Evolutionary conservation across 2,113 vertebrate species (phyloP).

Genomic region (Bombycilla garrulus): DNA sequence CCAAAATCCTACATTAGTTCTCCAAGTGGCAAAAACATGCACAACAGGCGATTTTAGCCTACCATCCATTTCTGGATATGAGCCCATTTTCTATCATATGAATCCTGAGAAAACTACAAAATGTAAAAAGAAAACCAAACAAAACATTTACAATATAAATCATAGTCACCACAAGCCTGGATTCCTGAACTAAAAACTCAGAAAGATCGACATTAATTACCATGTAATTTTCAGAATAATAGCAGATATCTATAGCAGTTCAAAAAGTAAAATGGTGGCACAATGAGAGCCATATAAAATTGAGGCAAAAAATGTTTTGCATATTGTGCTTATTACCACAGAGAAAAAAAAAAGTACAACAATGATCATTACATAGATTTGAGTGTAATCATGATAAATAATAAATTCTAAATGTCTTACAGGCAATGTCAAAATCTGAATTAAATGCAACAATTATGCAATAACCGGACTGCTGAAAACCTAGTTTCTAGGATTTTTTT

Average conservation of each 20-base stretch:
- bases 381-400: neutral
- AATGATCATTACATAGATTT: neutral
- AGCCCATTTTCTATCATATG: constrained; percentile 92
- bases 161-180: neutral
- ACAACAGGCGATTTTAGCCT: constrained; percentile 72
- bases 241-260: neutral
- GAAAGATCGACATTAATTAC: neutral
- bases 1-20: constrained; percentile 52
- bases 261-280: neutral
- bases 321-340: neutral
- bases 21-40: constrained; percentile 64
- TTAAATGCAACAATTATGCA: neutral
- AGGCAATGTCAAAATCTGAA: neutral
- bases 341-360: neutral
- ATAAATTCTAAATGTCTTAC: neutral
- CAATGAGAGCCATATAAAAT: neutral
- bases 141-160: neutral
- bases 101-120: constrained; percentile 84
- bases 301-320: neutral
- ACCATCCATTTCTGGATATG: constrained; percentile 99
- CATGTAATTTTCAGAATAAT: neutral
- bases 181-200: neutral
- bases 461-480: neutral
- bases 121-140: constrained; percentile 53
- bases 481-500: neutral